Evolutionary conservation across 1,140 invertebrate species (phyloP), one percentile per base, ranked within the genome.

Genomic region (Pectinophora gossypiella): DNA sequence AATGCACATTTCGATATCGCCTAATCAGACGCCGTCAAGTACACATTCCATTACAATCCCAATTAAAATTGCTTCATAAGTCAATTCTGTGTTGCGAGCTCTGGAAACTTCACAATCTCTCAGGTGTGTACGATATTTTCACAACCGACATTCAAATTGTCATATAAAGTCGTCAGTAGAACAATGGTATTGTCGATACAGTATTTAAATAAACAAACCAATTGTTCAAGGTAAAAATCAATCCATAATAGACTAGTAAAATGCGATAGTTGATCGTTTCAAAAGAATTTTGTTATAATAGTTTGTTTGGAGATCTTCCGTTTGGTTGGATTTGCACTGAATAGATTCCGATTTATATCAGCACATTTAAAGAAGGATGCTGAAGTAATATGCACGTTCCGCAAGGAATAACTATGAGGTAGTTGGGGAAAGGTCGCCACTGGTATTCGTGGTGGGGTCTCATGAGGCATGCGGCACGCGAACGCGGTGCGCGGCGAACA

Each of bases 151-250:
- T 48, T 58, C 20, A 51, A 32, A 38, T 47, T 47, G 56, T 56
- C 35, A 52, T 53, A 54, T 54, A 59, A 53, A 56, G 55, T 51
- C 44, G 51, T 52, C 63, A 42, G 40, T 48, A 13, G 48, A 58
- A 67, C 60, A 63, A 67, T 63, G 50, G 47, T 52, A 48, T 56
- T 55, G 57, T 51, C 49, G 47, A 46, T 58, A 59, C 40, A 18
- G 53, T 58, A 55, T 60, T 56, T 59, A 59, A 64, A 59, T 57
- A 61, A 63, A 55, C 48, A 63, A 44, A 52, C 36, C 36, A 40
- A 40, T 40, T 59, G 59, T 59, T 56, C 56, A 22, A 51, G 23
- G 2, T 15, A 15, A 40, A 15, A 40, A 18, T 15, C 16, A 40
- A 40, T 40, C 36, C n/a, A 40, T 18, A 40, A 18, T 40, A 16